Conservation (phyloP, 2,113 vertebrate genomes). For the Sylvietta virens region DNA sequence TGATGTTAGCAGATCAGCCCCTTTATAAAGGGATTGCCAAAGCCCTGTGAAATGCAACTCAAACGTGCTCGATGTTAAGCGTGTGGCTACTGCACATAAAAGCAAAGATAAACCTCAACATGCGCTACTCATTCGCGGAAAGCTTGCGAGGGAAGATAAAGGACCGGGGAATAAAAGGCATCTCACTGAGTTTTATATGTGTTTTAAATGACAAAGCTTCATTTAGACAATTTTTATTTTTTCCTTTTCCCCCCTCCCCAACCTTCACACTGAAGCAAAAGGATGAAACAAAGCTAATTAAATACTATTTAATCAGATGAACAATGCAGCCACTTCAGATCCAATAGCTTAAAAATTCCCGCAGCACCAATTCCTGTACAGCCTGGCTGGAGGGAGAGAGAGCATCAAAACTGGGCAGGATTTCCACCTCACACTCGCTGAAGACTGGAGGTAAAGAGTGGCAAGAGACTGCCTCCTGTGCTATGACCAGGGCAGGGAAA, state of each 20-base stretch:
- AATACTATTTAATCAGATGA: constrained; percentile 66
- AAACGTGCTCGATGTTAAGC: constrained; percentile 73
- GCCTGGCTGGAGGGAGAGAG: background rate
- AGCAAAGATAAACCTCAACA: constrained; percentile 78
- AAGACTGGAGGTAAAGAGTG: background rate
- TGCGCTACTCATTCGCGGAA: constrained; percentile 65
- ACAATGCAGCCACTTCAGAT: constrained; percentile 54
- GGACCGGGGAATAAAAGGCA: constrained; percentile 67
- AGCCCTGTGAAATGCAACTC: constrained; percentile 77
- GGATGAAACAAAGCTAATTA: constrained; percentile 66
- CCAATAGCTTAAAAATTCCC: background rate
- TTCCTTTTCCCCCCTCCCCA: background rate
- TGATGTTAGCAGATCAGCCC: constrained; percentile 79
- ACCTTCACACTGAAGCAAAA: constrained; percentile 65
- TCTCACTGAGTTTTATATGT: constrained; percentile 69
- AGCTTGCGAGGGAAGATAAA: constrained; percentile 76
- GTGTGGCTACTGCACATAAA: constrained; percentile 76
- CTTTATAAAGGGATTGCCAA: constrained; percentile 76
- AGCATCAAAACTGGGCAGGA: background rate
- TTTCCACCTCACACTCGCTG: background rate
- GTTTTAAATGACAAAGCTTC: constrained; percentile 71
- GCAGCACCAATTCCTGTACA: background rate
- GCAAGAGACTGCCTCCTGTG: background rate
- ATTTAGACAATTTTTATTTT: constrained; percentile 56
- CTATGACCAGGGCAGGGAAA: background rate